Conservation (phyloP, 1,140 invertebrate genomes). For the Grapholita molesta region DNA sequence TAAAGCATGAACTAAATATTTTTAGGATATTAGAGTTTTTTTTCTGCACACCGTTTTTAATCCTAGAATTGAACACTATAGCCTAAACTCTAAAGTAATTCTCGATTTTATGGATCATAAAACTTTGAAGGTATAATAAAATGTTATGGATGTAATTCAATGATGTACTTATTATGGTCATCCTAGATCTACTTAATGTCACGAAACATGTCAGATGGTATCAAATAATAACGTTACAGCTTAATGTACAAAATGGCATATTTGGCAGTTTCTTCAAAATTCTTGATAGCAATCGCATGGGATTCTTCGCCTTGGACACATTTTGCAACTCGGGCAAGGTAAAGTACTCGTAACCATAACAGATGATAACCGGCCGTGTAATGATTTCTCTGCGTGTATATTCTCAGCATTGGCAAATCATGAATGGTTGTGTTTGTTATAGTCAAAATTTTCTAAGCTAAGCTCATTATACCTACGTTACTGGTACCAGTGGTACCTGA, state of each 20-base stretch:
- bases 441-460: too few species aligned
- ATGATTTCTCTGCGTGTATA: background rate
- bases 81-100: too few species aligned
- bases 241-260: constrained; percentile 2
- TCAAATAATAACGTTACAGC: background rate
- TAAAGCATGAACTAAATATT: too few species aligned
- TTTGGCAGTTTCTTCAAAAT: background rate
- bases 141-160: background rate
- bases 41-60: too few species aligned
- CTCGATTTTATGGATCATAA: too few species aligned
- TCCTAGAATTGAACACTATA: too few species aligned
- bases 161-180: background rate
- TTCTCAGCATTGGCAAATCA: background rate
- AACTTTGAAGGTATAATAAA: too few species aligned
- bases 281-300: background rate
- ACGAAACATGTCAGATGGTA: background rate
- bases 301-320: background rate
- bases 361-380: background rate
- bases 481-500: too few species aligned
- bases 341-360: background rate
- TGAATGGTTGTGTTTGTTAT: background rate
- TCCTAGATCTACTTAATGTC: background rate
- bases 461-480: too few species aligned
- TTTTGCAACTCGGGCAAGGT: constrained; percentile 9
- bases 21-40: too few species aligned